Conservation (phyloP, 2,797 vertebrate genomes). For the Lacerta bilineata region DNA sequence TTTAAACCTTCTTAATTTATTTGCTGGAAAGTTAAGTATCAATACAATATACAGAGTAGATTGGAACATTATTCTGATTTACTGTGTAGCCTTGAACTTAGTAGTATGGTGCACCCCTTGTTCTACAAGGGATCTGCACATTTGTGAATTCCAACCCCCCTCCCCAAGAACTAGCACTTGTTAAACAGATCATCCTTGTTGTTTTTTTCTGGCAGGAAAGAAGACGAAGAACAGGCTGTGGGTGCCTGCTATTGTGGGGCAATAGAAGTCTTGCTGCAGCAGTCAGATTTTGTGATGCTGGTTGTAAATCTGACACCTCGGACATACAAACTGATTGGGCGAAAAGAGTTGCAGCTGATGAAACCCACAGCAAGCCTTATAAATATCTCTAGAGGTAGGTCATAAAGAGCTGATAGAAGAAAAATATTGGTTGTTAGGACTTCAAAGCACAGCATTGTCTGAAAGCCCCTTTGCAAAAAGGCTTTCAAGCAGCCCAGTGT, state of each 20-base stretch:
- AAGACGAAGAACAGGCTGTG: constrained; percentile 78
- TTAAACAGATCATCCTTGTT: neutral
- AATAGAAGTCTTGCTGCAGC: constrained; percentile 80
- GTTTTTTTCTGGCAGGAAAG: constrained; percentile 67
- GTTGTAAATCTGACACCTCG: constrained; percentile 77
- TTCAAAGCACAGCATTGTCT: no score
- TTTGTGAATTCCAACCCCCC: no score
- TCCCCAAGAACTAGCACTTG: neutral
- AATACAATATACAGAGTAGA: neutral
- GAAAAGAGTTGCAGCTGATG: constrained; percentile 80
- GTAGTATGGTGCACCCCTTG: no score
- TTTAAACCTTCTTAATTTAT: neutral
- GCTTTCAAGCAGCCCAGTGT: no score
- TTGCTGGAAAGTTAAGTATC: neutral
- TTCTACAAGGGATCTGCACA: no score
- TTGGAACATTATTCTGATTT: neutral
- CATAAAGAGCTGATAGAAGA: fast-evolving
- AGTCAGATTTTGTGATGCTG: constrained; percentile 82
- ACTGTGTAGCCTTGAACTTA: neutral
- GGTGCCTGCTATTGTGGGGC: constrained; percentile 75
- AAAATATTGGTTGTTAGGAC: no score
- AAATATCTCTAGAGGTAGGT: constrained; percentile 80
- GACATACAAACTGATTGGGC: constrained; percentile 76
- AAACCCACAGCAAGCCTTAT: constrained; percentile 79
- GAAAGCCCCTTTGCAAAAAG: no score